These are phyloP conservation scores for Epinephelus awoara DNA, from an alignment of 2,797 vertebrate species.

Conservation along the genomic window DNA sequence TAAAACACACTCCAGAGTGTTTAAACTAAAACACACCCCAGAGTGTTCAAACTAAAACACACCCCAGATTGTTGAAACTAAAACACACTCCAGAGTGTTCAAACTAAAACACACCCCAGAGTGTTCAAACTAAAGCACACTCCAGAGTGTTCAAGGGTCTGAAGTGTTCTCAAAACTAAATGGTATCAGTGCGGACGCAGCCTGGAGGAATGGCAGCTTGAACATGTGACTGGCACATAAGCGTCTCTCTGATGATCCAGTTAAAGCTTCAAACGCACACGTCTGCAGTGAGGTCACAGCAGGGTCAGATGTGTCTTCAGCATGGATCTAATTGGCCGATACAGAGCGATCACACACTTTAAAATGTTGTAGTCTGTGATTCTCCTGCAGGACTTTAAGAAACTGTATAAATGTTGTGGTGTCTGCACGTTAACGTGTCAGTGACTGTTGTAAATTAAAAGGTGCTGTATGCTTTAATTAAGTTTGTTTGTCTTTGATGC, in stretches of 20 bases:
- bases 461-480: not conserved
- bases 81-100: no score
- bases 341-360: constrained; percentile 3
- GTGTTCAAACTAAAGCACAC: no score
- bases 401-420: constrained; percentile 19
- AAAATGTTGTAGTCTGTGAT: not conserved
- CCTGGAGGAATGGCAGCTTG: not conserved
- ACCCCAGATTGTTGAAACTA: no score
- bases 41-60: no score
- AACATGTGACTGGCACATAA: constrained; percentile 7
- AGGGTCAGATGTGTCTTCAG: constrained; percentile 41
- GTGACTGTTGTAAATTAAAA: constrained; percentile 12
- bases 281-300: constrained; percentile 16
- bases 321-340: not conserved
- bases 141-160: no score
- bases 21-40: no score
- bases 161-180: no score
- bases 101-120: no score
- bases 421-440: not conserved
- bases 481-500: constrained; percentile 2
- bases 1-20: no score
- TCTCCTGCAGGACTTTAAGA: not conserved
- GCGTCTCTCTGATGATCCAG: constrained; percentile 6
- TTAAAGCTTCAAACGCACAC: constrained; percentile 24
- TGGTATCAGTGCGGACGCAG: not conserved